Evolutionary conservation across 2,113 vertebrate genomes (phyloP).

Genomic region (Corythaixoides concolor): DNA sequence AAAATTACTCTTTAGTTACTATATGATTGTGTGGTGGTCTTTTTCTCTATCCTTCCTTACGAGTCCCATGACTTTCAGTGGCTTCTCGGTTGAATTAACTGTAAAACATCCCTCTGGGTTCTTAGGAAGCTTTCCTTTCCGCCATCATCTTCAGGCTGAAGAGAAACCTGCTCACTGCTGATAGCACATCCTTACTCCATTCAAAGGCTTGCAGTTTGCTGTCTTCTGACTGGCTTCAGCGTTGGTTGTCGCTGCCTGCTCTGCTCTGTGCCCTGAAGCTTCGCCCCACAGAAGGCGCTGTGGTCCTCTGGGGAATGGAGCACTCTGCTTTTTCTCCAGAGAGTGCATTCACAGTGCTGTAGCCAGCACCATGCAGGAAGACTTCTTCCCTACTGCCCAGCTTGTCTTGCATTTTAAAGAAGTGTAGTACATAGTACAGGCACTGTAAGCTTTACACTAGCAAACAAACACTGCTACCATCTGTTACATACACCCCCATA

Average conservation of each 20-base stretch:
- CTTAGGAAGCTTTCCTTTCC: background rate
- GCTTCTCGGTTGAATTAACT: background rate
- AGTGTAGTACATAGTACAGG: background rate
- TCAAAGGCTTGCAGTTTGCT: background rate
- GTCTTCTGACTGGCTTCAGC: background rate
- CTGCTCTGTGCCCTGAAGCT: background rate
- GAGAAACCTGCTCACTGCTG: background rate
- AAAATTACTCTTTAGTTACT: background rate
- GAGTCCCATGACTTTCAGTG: background rate
- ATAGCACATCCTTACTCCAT: background rate
- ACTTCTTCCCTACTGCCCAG: background rate
- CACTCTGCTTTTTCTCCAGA: background rate
- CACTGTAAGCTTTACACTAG: background rate
- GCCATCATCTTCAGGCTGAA: background rate
- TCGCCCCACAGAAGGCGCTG: rapidly evolving
- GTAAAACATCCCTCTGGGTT: background rate
- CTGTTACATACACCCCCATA: background rate
- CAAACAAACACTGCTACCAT: background rate
- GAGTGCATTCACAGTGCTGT: background rate
- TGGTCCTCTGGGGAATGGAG: background rate
- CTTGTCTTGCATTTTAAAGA: background rate
- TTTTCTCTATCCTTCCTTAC: background rate
- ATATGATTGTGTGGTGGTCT: background rate
- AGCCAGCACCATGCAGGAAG: background rate
- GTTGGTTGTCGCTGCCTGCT: background rate